Evolutionary conservation across 1,140 invertebrate genomes (phyloP).

Genomic region (Brachionus asplanchnoidis): DNA sequence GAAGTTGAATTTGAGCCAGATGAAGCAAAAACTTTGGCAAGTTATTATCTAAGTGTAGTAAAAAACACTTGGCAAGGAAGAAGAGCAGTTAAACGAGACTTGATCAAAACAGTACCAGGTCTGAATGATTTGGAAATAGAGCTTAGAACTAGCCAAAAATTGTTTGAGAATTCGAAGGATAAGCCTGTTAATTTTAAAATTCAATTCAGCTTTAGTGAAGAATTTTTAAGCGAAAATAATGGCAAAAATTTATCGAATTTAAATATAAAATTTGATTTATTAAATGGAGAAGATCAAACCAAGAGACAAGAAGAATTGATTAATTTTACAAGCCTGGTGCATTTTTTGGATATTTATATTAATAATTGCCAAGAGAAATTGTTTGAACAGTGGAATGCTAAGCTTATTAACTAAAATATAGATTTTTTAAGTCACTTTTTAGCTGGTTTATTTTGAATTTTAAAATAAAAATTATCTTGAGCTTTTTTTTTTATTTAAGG

Average conservation of each 20-base stretch:
- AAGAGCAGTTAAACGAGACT: conserved; percentile 12
- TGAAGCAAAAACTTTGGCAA: background rate
- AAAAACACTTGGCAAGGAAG: conserved; percentile 34
- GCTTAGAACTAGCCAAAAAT: background rate
- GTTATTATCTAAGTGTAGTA: background rate
- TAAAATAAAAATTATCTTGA: background rate
- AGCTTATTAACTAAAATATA: background rate
- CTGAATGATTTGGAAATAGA: conserved; percentile 7
- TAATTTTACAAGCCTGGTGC: conserved; percentile 30
- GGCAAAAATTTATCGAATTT: background rate
- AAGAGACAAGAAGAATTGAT: conserved; percentile 4
- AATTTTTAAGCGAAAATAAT: background rate
- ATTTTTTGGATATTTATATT: conserved; percentile 34
- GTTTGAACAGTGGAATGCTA: background rate
- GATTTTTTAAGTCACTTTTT: background rate
- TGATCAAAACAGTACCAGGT: background rate
- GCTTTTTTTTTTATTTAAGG: too few relatives aligned
- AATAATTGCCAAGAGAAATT: conserved; percentile 36
- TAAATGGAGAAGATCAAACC: background rate
- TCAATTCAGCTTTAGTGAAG: background rate
- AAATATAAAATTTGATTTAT: conserved; percentile 36
- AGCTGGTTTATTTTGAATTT: background rate
- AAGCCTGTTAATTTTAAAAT: background rate
- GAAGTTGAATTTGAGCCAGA: background rate
- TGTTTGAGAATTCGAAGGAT: background rate